A percentile compares a stretch with the other conserved stretches of the same genome.
These are phyloP conservation scores for Drosophila repleta DNA, from an alignment of 1,140 invertebrate species.

Conservation along the genomic window DNA sequence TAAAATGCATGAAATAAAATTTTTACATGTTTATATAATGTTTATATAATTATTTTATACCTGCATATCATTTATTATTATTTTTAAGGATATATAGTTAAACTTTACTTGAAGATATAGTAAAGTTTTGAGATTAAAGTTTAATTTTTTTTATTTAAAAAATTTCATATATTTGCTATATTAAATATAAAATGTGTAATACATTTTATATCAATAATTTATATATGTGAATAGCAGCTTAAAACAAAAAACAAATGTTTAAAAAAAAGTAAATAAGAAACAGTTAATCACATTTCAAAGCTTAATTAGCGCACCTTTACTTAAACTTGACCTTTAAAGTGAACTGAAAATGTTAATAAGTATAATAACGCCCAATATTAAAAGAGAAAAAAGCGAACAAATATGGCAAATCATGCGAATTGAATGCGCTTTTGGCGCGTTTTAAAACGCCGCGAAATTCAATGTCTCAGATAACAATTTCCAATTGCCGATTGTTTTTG, in stretches of 20 bases:
- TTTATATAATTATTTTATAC: too few relatives aligned
- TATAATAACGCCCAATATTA: slow-evolving; percentile 9
- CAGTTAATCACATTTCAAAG: not conserved
- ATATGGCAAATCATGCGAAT: slow-evolving; percentile 35
- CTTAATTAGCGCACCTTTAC: slow-evolving; percentile 8
- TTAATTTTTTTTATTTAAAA: too few relatives aligned
- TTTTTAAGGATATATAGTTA: too few relatives aligned
- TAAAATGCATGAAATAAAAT: too few relatives aligned
- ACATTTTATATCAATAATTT: too few relatives aligned
- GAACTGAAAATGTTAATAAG: slow-evolving; percentile 11
- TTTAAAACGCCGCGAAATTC: slow-evolving; percentile 45
- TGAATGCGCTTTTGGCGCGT: slow-evolving; percentile 36
- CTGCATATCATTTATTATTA: too few relatives aligned
- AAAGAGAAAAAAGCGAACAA: not conserved
- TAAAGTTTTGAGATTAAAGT: too few relatives aligned
- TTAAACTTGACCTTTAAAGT: slow-evolving; percentile 44
- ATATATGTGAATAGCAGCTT: not conserved
- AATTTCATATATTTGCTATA: too few relatives aligned
- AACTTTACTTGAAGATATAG: too few relatives aligned
- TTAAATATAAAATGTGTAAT: not conserved
- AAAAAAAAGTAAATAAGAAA: not conserved
- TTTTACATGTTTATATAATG: too few relatives aligned
- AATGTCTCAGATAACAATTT: slow-evolving; percentile 45
- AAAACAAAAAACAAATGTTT: not conserved
- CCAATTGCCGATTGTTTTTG: slow-evolving; percentile 33